Base-by-base conservation (phyloP, 2,888 invertebrate species). In the Drosophila crucigera region DNA sequence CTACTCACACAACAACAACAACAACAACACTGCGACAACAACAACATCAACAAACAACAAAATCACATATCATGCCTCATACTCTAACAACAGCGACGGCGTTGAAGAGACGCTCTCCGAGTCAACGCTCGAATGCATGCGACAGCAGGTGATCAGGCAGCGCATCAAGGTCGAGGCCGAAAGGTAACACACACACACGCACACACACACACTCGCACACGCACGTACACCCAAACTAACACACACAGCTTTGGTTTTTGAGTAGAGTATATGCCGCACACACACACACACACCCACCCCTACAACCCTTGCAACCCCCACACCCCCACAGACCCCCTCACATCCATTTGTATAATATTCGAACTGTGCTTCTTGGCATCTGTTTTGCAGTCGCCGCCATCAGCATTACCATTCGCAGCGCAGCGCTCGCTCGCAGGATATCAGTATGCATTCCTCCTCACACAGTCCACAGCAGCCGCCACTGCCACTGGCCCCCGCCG, bases 141-240 rank as follows among this genome's bases (percentile, higher is more conserved):
- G 96, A 93, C 95, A 96, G 92, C 96, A 96, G 94, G 96, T 96
- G 92, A 95, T 95, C 94, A 95, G 95, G 93, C 96, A 96, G 94
- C 95, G 96, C 92, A 95, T 95, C 94, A 97, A 96, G 94, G 96
- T 96, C 91, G 96, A 96, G 94, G 96, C 96, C 94, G 96, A 97
- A 95, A 96, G 96, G 96, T 96, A 95, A 94, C 86, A 73, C 74
- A 61, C 65, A 54, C 50, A 61, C 66, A 31, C 60, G 53, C 35
- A 62, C 54, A 47, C 43, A 33, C 62, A 43, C 53, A 52, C 60
- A 64, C 14, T 0, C 55, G 30, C 59, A 25, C 37, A 54, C 41
- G 16, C n/a, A 52, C 28, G 49, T 16, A 22, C 47, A 14, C 4
- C 39, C n/a, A n/a, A 47, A 25, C 47, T 47, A 47, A 47, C 28